Evolutionary conservation across 2,888 invertebrate species (phyloP).

Genomic region (Plemyria rubiginata): DNA sequence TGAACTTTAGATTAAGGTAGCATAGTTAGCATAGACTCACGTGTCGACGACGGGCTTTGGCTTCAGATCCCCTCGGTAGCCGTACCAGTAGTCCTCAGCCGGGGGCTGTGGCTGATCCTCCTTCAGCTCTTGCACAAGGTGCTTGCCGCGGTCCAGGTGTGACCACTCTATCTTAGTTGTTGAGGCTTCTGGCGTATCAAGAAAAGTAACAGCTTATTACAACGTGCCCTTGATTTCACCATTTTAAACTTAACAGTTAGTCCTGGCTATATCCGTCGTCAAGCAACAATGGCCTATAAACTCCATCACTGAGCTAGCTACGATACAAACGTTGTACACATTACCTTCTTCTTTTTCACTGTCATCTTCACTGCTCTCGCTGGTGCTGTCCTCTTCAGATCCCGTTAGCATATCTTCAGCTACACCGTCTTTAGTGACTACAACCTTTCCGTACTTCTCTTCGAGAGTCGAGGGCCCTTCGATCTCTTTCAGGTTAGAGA

Average conservation of each 20-base stretch:
- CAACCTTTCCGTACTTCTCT: conserved; percentile 48
- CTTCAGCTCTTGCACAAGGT: conserved; percentile 71
- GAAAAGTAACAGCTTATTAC: too few species aligned
- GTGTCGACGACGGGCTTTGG: conserved; percentile 30
- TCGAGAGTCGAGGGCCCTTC: conserved; percentile 49
- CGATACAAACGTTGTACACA: background rate
- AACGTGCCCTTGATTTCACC: too few species aligned
- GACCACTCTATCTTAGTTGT: conserved; percentile 74
- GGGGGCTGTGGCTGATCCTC: conserved; percentile 48
- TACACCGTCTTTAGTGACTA: conserved; percentile 56
- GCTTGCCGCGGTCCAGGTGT: conserved; percentile 54
- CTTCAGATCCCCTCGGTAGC: conserved; percentile 56
- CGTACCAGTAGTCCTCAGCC: conserved; percentile 63
- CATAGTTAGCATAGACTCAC: conserved; percentile 41
- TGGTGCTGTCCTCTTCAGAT: conserved; percentile 69
- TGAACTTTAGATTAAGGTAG: too few species aligned
- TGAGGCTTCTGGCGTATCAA: conserved; percentile 40
- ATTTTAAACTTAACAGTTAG: background rate
- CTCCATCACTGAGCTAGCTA: background rate
- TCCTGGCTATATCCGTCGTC: background rate
- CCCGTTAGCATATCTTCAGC: conserved; percentile 65
- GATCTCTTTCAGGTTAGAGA: conserved; percentile 29
- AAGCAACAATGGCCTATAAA: background rate
- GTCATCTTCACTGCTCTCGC: conserved; percentile 59
- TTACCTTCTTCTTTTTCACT: conserved; percentile 46